Evolutionary conservation across 2,797 vertebrate species (phyloP), one percentile per base, ranked within the genome.

Genomic region (Danio jaintianensis): DNA sequence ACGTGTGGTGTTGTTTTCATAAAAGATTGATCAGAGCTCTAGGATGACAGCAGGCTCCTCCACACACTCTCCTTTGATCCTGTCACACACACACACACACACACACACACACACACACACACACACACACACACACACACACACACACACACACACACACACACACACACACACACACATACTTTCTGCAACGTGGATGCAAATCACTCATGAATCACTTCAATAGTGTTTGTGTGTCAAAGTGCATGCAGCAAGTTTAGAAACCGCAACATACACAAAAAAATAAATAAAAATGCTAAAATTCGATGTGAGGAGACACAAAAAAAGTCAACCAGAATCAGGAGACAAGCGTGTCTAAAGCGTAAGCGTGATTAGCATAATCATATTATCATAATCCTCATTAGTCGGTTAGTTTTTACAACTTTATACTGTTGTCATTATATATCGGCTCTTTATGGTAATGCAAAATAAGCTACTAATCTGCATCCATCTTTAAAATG

Each of bases 11-110:
- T 95, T 98, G 96, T 97, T 94, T 93, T 95, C 96, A 98, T 98
- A 96, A 98, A 98, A 98, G 95, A 98, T 98, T 97, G 94, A 98
- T 96, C 94, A 92, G 91, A 91, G 93, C 94, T 96, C 94, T 95
- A 95, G 89, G 93, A 93, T 95, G 96, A 96, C 96, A 98, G 96
- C 96, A 96, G 96, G 95, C 93, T 95, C 94, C 95, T 94, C 93
- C 91, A 94, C 95, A 93, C 94, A 93, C 92, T 79, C 92, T 85
- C 90, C 95, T 98, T 96, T 97, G 95, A 98, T 98, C 96, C 92
- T 93, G n/a, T n/a, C 62, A 82, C 76, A 53, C 75, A 16, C 67
- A 72, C 50, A 74, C 48, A n/a, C 76, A 20, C 64, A 80, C 73
- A 67, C 64, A 86, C 42, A 77, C 59, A n/a, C 62, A 82, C 76